Evolutionary conservation across 2,888 invertebrate species (phyloP).

Genomic region (Fabriciana adippe): DNA sequence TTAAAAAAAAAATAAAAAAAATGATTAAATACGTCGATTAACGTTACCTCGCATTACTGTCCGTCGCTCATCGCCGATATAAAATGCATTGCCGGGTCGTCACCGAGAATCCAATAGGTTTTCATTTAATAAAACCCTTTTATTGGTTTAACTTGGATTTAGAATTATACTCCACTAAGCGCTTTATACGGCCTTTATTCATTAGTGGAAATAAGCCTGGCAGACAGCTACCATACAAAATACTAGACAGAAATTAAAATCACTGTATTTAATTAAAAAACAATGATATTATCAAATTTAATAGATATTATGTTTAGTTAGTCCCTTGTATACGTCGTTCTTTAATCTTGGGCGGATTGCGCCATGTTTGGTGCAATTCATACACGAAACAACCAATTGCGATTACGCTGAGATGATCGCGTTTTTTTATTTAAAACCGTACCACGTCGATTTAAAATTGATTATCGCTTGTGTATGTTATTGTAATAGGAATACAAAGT

Average conservation of each 20-base stretch:
- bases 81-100: constrained; percentile 62
- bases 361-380: constrained; percentile 40
- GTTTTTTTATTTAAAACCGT: constrained; percentile 41
- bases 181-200: constrained; percentile 43
- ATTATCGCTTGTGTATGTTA: constrained; percentile 32
- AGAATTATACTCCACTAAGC: constrained; percentile 47
- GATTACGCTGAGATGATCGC: constrained; percentile 28
- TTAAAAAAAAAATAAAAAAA: not conserved
- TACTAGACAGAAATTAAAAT: constrained; percentile 8
- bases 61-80: constrained; percentile 49
- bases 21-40: not conserved
- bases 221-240: constrained; percentile 32
- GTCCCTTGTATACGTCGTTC: constrained; percentile 38
- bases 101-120: constrained; percentile 75
- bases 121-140: constrained; percentile 79
- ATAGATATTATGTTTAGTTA: constrained; percentile 11
- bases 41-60: constrained; percentile 47
- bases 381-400: constrained; percentile 36
- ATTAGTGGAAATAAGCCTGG: constrained; percentile 36
- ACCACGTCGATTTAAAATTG: constrained; percentile 38
- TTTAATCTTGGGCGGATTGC: constrained; percentile 37
- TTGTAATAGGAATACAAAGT: constrained; percentile 29
- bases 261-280: constrained; percentile 11
- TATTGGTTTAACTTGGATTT: constrained; percentile 79
- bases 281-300: constrained; percentile 15